Percentiles rank a stretch among this genome's conserved stretches.
phyloP scores from a whole-genome alignment of 2,797 vertebrate genomes.

The Poecilia wingei region DNA sequence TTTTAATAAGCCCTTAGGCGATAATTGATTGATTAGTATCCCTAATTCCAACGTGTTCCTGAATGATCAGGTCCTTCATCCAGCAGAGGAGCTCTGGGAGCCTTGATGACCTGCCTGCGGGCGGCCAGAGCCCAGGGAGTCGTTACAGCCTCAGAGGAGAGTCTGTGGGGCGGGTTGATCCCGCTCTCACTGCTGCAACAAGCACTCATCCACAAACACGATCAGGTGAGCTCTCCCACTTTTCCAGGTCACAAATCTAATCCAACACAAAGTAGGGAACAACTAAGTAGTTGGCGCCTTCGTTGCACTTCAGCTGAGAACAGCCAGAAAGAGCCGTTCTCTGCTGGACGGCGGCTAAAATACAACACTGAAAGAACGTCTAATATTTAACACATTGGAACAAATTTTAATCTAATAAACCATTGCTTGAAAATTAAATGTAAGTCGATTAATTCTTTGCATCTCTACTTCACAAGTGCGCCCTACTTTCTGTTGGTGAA shows the following conservation, averaged over 20 bases:
- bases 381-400: too few species aligned
- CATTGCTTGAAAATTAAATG: background rate
- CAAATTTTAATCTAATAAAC: background rate
- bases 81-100: constrained; percentile 89
- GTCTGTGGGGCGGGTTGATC: constrained; percentile 84
- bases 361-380: too few species aligned
- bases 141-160: constrained; percentile 76
- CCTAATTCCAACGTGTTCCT: background rate
- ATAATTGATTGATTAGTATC: too few species aligned
- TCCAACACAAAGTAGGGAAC: background rate
- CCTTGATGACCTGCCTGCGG: constrained; percentile 92
- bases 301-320: too few species aligned
- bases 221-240: constrained; percentile 83
- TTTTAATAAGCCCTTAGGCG: too few species aligned
- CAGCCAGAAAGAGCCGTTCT: too few species aligned
- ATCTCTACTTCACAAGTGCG: background rate
- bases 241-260: background rate
- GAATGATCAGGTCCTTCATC: constrained; percentile 58
- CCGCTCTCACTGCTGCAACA: constrained; percentile 83
- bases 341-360: too few species aligned
- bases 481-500: background rate
- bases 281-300: too few species aligned
- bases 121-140: constrained; percentile 91
- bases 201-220: constrained; percentile 91
- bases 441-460: background rate